These are phyloP conservation scores for Triplophysa bombifrons DNA, from an alignment of 2,797 vertebrate genomes.

Conservation along the genomic window DNA sequence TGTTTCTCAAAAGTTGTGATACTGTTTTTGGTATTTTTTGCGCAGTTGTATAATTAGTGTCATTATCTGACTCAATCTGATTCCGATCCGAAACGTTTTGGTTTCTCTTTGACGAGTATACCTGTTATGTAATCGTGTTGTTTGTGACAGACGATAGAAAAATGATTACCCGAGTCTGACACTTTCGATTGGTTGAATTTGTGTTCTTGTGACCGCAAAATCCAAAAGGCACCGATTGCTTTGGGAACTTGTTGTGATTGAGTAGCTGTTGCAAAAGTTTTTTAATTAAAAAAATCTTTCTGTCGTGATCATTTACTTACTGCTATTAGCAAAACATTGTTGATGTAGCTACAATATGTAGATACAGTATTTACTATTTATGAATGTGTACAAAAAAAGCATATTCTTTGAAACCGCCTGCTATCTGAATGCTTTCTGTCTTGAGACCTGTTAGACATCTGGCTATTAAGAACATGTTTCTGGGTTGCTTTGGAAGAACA, in stretches of 20 bases:
- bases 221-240: neutral
- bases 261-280: no score
- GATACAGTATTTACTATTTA: no score
- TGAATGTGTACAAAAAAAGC: no score
- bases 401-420: no score
- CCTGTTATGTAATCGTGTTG: neutral
- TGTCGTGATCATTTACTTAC: no score
- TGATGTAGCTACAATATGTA: no score
- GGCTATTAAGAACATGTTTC: no score
- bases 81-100: neutral
- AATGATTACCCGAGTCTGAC: neutral
- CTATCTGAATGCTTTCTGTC: no score
- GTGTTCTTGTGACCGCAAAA: neutral
- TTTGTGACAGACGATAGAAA: neutral
- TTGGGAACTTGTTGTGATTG: neutral
- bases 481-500: no score
- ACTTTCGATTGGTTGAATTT: neutral
- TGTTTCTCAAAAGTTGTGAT: neutral
- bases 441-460: no score
- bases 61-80: neutral
- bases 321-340: no score
- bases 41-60: neutral
- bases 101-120: neutral
- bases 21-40: neutral
- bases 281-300: no score